These are phyloP conservation scores for Camelus dromedarius DNA, from an alignment of 2,113 vertebrate genomes.

Conservation along the genomic window DNA sequence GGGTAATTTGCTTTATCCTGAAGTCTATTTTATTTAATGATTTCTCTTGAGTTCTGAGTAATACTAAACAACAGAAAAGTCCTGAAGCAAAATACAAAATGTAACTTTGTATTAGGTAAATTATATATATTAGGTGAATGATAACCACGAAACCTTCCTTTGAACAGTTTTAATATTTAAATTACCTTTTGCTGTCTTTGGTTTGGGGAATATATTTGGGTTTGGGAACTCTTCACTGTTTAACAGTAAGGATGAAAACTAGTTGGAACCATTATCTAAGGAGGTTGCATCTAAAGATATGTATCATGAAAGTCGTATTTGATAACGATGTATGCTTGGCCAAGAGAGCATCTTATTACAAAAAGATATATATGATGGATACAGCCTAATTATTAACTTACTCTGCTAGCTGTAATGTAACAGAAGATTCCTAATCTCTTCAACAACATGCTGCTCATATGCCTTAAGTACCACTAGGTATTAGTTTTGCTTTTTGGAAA, in stretches of 20 bases:
- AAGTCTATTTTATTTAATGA: conserved; percentile 8
- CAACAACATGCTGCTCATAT: neutral
- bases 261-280: neutral
- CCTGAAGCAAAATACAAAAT: conserved; percentile 1
- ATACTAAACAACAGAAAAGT: conserved; percentile 47
- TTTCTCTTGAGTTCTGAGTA: neutral
- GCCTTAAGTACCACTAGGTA: neutral
- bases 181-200: conserved; percentile 9
- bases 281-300: neutral
- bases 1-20: neutral
- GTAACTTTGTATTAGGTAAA: neutral
- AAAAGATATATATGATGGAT: neutral
- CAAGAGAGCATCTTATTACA: conserved; percentile 23
- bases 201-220: neutral
- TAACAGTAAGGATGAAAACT: conserved; percentile 25
- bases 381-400: conserved; percentile 25
- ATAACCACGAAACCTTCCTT: neutral
- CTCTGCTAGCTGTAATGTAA: conserved; percentile 50
- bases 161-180: conserved; percentile 49
- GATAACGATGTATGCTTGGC: conserved; percentile 10
- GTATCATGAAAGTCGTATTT: neutral
- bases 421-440: conserved; percentile 45
- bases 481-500: neutral
- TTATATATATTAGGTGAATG: neutral
- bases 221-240: neutral